A percentile compares a stretch with the other conserved stretches of the same genome.
phyloP scores from a whole-genome alignment of 2,113 vertebrate genomes.

The Callorhinus ursinus region DNA sequence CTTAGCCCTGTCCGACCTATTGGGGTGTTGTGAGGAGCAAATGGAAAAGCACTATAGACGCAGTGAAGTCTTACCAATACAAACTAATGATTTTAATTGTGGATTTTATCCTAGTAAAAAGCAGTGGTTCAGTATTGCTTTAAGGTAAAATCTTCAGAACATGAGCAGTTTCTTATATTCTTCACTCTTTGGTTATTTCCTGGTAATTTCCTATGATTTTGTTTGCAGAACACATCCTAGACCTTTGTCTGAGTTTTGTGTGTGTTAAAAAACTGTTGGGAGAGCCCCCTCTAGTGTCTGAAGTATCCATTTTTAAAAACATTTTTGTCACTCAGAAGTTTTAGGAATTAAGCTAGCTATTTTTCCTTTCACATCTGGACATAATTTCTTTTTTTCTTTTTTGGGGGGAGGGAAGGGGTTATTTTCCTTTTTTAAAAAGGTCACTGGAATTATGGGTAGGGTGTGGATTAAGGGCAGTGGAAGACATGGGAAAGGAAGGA shows the following conservation, averaged over 20 bases:
- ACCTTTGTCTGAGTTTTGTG: constrained; percentile 77
- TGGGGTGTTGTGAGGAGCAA: background rate
- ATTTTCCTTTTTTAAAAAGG: constrained; percentile 65
- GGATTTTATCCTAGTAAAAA: background rate
- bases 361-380: constrained; percentile 86
- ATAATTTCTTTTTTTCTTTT: constrained; percentile 81
- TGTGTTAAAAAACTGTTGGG: constrained; percentile 80
- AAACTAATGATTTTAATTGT: background rate
- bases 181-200: background rate
- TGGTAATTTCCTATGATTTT: background rate
- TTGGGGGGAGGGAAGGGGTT: constrained; percentile 24
- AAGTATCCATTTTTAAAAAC: constrained; percentile 82
- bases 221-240: constrained; percentile 58
- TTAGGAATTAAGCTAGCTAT: constrained; percentile 83
- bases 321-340: constrained; percentile 85
- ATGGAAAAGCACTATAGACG: background rate
- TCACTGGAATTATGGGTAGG: constrained; percentile 85
- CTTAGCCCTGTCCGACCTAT: background rate
- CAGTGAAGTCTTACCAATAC: background rate
- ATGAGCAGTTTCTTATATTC: background rate
- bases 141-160: background rate
- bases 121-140: background rate
- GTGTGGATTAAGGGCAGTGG: constrained; percentile 82
- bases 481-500: constrained; percentile 88
- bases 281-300: constrained; percentile 85